Evolutionary conservation across 2,113 vertebrate species (phyloP).

Genomic region (Sturnira hondurensis): DNA sequence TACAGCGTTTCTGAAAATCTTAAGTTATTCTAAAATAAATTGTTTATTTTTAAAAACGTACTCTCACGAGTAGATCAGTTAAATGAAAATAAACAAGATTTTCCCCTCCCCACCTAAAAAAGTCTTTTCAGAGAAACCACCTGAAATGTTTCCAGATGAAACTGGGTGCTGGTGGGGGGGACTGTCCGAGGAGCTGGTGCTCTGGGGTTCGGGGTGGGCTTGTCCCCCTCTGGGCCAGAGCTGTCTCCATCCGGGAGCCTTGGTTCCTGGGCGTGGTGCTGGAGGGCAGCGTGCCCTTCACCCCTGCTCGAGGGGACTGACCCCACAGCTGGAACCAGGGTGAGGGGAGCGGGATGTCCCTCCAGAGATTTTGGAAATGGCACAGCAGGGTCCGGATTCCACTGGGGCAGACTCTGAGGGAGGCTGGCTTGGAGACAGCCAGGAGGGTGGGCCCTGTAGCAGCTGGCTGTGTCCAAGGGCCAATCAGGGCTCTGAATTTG

Average conservation of each 20-base stretch:
- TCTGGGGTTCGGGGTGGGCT: neutral
- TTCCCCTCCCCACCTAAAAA: neutral
- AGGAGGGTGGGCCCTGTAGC: neutral
- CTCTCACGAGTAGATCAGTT: neutral
- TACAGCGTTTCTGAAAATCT: neutral
- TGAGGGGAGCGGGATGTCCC: neutral
- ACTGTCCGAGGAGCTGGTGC: no score
- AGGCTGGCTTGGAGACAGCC: neutral
- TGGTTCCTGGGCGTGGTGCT: neutral
- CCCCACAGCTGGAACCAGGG: neutral
- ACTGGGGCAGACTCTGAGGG: neutral
- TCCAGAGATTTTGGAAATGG: rapidly evolving
- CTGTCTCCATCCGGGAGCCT: neutral
- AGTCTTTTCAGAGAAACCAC: neutral
- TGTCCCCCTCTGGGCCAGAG: neutral
- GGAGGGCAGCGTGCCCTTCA: rapidly evolving
- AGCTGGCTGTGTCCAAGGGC: rapidly evolving
- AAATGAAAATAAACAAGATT: neutral
- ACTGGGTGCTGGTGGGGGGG: rapidly evolving
- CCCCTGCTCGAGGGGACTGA: rapidly evolving
- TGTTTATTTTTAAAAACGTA: slow-evolving; percentile 27
- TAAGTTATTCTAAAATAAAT: neutral
- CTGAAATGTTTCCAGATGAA: neutral
- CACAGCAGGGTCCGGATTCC: neutral
- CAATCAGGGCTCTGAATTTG: neutral